Base-by-base conservation (phyloP, 2,888 invertebrate genomes). In the Lochmaea crataegi region DNA sequence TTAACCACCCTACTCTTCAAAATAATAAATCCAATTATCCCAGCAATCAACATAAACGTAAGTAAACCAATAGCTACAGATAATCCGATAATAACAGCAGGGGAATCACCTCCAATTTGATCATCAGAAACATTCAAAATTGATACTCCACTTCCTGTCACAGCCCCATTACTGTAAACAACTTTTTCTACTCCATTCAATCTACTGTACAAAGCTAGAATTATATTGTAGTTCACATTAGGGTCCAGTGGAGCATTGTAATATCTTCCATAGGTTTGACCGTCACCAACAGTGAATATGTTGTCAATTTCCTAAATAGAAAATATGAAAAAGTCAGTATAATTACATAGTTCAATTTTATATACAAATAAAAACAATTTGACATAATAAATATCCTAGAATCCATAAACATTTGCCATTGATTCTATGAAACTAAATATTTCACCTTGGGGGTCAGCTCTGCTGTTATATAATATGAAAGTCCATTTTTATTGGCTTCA, bases 381-480 rank as follows among this genome's bases (percentile, higher is more conserved):
- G 9, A 38, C 32, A 38, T 38, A 7, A 38, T 38, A 38, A 38
- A 38, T 38, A 7, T 38, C 5, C 32, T 38, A 9, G 1, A 38
- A 38, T 38, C 32, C 0, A 38, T 51, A n/a, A 51, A 51, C 4
- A 51, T 45, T 42, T 12, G 11, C 10, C 2, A 42, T 11, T 12
- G 2, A 14, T 45, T 4, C 5, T 18, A 60, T n/a, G n/a, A n/a
- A n/a, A n/a, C n/a, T n/a, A n/a, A n/a, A n/a, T n/a, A n/a, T 66
- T 65, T 77, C 87, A 88, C 90, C 78, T 91, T 89, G 26, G 93
- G 91, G 69, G 91, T 89, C 74, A 97, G 86, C 85, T 95, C 94
- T 0, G 94, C 96, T 7, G 95, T 90, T 42, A 96, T 92, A 83
- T 97, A 97, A 84, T 94, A 96, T 2, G 92, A 91, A 5, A 92